These are phyloP conservation scores for Aporophyla nigra DNA, from an alignment of 2,888 invertebrate genomes.

Conservation along the genomic window DNA sequence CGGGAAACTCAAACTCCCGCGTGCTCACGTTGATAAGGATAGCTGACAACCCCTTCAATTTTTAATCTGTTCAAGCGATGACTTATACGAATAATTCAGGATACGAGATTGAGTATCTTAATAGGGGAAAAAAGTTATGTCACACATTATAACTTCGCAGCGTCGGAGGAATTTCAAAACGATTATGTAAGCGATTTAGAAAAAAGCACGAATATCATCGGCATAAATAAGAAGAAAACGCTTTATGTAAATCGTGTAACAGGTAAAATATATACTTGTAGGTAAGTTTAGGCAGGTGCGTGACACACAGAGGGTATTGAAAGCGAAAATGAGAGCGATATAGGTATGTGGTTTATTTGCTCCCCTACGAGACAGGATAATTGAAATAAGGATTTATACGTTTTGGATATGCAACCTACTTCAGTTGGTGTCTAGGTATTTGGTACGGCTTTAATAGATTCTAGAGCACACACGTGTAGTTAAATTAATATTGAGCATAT, in stretches of 20 bases:
- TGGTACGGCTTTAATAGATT: slow-evolving; percentile 58
- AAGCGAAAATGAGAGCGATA: slow-evolving; percentile 83
- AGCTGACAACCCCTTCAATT: slow-evolving; percentile 70
- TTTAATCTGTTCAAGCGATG: slow-evolving; percentile 69
- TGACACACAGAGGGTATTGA: slow-evolving; percentile 76
- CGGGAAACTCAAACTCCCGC: slow-evolving; percentile 74
- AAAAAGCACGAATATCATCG: slow-evolving; percentile 64
- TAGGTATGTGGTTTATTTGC: slow-evolving; percentile 83
- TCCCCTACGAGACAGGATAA: slow-evolving; percentile 84
- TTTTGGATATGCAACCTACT: slow-evolving; percentile 83
- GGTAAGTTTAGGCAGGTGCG: slow-evolving; percentile 72
- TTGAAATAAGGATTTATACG: slow-evolving; percentile 88
- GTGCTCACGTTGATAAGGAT: slow-evolving; percentile 76
- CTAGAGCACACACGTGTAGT: slow-evolving; percentile 2
- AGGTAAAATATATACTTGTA: slow-evolving; percentile 64
- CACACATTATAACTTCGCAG: slow-evolving; percentile 42
- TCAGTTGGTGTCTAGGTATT: slow-evolving; percentile 65
- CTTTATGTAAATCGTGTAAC: slow-evolving; percentile 65
- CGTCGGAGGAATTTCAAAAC: slow-evolving; percentile 46
- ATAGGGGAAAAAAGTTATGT: slow-evolving; percentile 47
- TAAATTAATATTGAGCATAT: slow-evolving; percentile 32
- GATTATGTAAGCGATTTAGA: slow-evolving; percentile 59
- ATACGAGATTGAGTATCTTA: slow-evolving; percentile 55
- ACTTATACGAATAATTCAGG: slow-evolving; percentile 56
- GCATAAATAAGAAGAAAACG: slow-evolving; percentile 60